A percentile compares a stretch with the other conserved stretches of the same genome.
Conservation (phyloP, 1,140 invertebrate species). For the Dermatophagoides farinae region DNA sequence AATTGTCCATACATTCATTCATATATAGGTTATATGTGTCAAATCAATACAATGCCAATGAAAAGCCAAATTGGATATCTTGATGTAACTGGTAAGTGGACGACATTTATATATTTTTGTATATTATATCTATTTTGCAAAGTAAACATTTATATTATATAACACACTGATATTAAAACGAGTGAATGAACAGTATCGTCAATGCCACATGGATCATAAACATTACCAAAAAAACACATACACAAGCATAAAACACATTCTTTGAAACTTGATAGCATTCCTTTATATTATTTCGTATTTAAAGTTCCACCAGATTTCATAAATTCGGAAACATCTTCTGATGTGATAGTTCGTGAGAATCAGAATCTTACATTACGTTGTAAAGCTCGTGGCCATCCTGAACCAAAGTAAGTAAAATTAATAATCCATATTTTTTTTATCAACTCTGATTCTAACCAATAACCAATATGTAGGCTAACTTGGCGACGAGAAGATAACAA, state of each 20-base stretch:
- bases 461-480: constrained; percentile 37
- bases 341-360: constrained; percentile 63
- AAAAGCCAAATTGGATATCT: constrained; percentile 71
- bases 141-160: too few species aligned
- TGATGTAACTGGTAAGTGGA: constrained; percentile 56
- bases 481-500: constrained; percentile 73
- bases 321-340: constrained; percentile 59
- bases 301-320: constrained; percentile 77
- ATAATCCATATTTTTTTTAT: too few species aligned
- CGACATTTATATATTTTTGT: neutral
- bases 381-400: constrained; percentile 66
- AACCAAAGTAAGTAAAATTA: constrained; percentile 33
- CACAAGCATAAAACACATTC: too few species aligned
- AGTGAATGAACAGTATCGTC: neutral
- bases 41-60: constrained; percentile 60
- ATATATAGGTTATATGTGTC: constrained; percentile 60
- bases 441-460: neutral
- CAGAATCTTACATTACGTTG: constrained; percentile 67
- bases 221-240: neutral
- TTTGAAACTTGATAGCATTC: neutral
- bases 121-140: neutral
- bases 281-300: neutral
- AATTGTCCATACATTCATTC: neutral
- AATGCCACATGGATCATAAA: neutral
- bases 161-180: neutral